These are phyloP conservation scores for Caenorhabditis auriculariae DNA, from an alignment of 2,888 invertebrate species.

Conservation along the genomic window DNA sequence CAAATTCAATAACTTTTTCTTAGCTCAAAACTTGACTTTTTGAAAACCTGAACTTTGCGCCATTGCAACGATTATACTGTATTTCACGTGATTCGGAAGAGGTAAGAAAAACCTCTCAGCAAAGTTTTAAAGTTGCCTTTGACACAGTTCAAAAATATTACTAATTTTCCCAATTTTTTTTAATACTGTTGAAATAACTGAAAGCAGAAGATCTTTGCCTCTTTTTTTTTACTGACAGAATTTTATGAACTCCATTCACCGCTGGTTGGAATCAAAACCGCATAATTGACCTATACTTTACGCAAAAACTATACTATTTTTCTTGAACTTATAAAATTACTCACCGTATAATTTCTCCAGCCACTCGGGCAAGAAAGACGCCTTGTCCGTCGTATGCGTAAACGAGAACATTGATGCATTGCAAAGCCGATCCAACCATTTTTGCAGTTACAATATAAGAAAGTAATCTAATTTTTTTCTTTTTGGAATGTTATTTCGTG, in stretches of 20 bases:
- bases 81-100: no score
- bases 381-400: constrained; percentile 90
- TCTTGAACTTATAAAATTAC: constrained; percentile 74
- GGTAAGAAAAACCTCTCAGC: no score
- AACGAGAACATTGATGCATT: constrained; percentile 83
- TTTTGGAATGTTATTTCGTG: not conserved
- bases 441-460: not conserved
- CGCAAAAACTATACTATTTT: constrained; percentile 83
- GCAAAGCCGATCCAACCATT: constrained; percentile 76
- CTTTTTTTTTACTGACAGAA: no score
- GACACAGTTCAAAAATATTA: no score
- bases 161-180: no score
- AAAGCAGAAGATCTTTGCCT: not conserved
- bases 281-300: not conserved
- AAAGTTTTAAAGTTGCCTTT: no score
- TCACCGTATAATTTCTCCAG: constrained; percentile 77
- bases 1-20: no score
- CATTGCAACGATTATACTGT: no score
- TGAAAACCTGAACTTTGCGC: not conserved
- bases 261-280: no score
- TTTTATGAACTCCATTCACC: no score
- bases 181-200: constrained; percentile 8
- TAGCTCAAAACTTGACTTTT: not conserved
- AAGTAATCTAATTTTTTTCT: not conserved
- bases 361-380: constrained; percentile 77